phyloP scores from a whole-genome alignment of 2,888 invertebrate genomes.

The Catocala nupta region DNA sequence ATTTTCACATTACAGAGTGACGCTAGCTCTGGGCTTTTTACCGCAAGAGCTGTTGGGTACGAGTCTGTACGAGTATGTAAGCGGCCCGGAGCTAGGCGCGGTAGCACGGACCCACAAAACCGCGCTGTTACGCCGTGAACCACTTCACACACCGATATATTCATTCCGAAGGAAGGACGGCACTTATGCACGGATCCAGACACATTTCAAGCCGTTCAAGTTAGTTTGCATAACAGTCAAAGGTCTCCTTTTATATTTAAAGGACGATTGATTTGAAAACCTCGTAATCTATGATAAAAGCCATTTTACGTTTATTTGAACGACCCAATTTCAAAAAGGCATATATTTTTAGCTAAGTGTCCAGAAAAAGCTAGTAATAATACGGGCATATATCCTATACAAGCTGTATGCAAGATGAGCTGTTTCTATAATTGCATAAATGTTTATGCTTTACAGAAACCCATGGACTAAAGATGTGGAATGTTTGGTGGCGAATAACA shows the following conservation, averaged over 20 bases:
- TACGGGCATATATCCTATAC: too few species aligned
- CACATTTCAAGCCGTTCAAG: slow-evolving; percentile 95
- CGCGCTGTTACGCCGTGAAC: slow-evolving; percentile 89
- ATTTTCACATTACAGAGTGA: slow-evolving; percentile 89
- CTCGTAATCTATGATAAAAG: too few species aligned
- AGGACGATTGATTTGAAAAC: too few species aligned
- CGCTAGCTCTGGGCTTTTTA: slow-evolving; percentile 95
- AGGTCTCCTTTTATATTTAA: too few species aligned
- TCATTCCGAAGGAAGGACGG: slow-evolving; percentile 94
- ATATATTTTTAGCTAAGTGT: too few species aligned
- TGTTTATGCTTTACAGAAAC: slow-evolving; percentile 81
- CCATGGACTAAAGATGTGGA: slow-evolving; percentile 99
- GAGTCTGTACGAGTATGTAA: slow-evolving; percentile 97
- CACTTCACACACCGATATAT: slow-evolving; percentile 91
- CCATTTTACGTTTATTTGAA: too few species aligned
- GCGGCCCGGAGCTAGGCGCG: slow-evolving; percentile 92
- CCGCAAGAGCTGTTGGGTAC: slow-evolving; percentile 97
- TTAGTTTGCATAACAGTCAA: slow-evolving; percentile 34
- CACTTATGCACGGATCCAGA: slow-evolving; percentile 91
- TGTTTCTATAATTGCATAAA: too few species aligned
- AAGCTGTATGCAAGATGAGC: too few species aligned
- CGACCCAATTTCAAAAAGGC: too few species aligned
- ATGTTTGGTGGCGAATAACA: slow-evolving; percentile 95
- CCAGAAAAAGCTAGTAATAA: too few species aligned
- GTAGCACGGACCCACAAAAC: slow-evolving; percentile 95